Conservation (phyloP, 2,797 vertebrate species). For the Meda fulgida region DNA sequence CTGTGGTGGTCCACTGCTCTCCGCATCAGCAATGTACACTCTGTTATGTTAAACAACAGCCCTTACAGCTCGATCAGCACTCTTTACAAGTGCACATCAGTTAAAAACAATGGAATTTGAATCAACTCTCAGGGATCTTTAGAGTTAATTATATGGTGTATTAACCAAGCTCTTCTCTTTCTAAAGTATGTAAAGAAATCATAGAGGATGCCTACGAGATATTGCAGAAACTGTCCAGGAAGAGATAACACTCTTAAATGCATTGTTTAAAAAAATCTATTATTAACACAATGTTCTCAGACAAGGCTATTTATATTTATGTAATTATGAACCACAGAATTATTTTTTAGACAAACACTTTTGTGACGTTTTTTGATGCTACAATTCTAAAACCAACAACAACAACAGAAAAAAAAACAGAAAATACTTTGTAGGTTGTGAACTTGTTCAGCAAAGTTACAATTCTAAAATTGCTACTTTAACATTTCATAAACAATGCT, state of each 20-base stretch:
- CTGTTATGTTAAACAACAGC: conserved; percentile 73
- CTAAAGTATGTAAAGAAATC: neutral
- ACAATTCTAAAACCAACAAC: neutral
- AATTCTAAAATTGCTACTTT: neutral
- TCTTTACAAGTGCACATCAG: conserved; percentile 53
- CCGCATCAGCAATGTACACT: conserved; percentile 76
- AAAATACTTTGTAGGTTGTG: neutral
- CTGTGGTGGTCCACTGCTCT: conserved; percentile 78
- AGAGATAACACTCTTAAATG: neutral
- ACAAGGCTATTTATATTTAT: neutral
- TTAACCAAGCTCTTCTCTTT: neutral
- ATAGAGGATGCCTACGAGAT: neutral
- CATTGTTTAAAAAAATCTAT: neutral
- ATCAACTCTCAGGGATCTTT: conserved; percentile 41
- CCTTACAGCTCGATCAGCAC: conserved; percentile 66
- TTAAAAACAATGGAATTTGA: conserved; percentile 12
- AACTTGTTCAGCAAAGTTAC: neutral
- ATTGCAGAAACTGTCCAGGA: neutral
- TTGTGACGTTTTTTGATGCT: neutral
- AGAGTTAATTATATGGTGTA: neutral
- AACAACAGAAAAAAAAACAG: neutral
- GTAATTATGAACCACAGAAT: neutral
- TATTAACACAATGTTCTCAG: neutral
- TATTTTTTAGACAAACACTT: neutral
- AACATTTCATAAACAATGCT: neutral